Evolutionary conservation across 2,113 vertebrate genomes (phyloP).

Genomic region (Triplophysa rosa): DNA sequence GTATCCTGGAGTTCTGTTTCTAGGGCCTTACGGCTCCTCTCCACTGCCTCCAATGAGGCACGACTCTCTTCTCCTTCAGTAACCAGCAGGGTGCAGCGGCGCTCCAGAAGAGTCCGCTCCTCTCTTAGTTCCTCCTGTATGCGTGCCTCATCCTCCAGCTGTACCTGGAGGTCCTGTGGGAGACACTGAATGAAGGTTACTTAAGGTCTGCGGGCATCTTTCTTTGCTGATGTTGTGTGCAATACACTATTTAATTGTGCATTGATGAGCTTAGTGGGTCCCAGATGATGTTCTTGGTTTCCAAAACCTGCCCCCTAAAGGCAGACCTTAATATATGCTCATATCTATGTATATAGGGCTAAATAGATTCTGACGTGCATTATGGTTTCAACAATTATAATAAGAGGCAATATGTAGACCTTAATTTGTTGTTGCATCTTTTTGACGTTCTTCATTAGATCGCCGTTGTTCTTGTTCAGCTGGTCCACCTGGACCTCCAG

Average conservation of each 20-base stretch:
- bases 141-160: constrained; percentile 74
- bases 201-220: background rate
- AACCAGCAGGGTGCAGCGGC: constrained; percentile 70
- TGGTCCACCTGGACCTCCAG: constrained; percentile 76
- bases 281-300: no score
- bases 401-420: constrained; percentile 52
- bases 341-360: no score
- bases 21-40: constrained; percentile 70
- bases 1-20: constrained; percentile 72
- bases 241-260: no score
- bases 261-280: no score
- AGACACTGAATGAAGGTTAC: background rate
- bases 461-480: constrained; percentile 71
- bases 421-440: constrained; percentile 79
- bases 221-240: no score
- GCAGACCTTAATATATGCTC: no score
- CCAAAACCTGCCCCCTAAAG: no score
- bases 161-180: constrained; percentile 74
- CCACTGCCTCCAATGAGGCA: constrained; percentile 62
- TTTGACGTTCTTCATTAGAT: constrained; percentile 74
- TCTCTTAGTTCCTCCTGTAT: constrained; percentile 70
- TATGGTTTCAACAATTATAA: background rate
- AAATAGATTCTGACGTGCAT: background rate
- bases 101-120: constrained; percentile 69
- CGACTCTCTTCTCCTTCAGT: constrained; percentile 67